Evolutionary conservation across 1,140 invertebrate species (phyloP).

Genomic region (Ooceraea biroi): DNA sequence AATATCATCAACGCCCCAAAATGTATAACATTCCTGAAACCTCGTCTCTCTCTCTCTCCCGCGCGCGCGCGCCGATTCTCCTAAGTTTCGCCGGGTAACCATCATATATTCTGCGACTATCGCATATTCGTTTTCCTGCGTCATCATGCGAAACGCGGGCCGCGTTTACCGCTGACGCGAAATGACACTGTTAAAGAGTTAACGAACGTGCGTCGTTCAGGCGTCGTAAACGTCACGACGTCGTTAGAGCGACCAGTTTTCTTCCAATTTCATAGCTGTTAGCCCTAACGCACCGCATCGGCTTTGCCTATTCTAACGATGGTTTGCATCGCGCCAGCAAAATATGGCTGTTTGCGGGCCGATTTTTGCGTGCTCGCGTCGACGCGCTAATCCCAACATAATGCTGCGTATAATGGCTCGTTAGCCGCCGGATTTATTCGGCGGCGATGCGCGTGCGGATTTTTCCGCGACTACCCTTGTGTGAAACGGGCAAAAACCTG

Average conservation of each 20-base stretch:
- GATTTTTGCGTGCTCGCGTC: constrained; percentile 47
- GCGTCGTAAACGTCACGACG: constrained; percentile 41
- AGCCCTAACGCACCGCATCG: constrained; percentile 42
- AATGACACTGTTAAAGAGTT: constrained; percentile 15
- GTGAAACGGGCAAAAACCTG: constrained; percentile 42
- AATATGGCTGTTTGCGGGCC: constrained; percentile 47
- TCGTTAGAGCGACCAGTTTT: background rate
- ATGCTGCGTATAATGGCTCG: constrained; percentile 60
- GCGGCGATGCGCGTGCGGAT: constrained; percentile 44
- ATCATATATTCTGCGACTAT: background rate
- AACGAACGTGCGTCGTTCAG: constrained; percentile 7
- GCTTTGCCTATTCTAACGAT: constrained; percentile 31
- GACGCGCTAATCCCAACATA: constrained; percentile 53
- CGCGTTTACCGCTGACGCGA: constrained; percentile 7
- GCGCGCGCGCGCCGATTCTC: background rate
- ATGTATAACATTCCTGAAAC: background rate
- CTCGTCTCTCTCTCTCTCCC: too few species aligned
- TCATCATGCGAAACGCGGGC: background rate
- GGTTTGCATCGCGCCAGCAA: constrained; percentile 24
- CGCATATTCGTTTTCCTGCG: background rate
- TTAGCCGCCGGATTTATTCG: constrained; percentile 60
- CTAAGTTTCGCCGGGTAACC: background rate
- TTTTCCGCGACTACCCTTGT: constrained; percentile 26
- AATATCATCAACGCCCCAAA: background rate
- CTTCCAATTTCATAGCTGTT: constrained; percentile 60